phyloP scores from a whole-genome alignment of 2,888 invertebrate species.

The Petrolisthes cinctipes region DNA sequence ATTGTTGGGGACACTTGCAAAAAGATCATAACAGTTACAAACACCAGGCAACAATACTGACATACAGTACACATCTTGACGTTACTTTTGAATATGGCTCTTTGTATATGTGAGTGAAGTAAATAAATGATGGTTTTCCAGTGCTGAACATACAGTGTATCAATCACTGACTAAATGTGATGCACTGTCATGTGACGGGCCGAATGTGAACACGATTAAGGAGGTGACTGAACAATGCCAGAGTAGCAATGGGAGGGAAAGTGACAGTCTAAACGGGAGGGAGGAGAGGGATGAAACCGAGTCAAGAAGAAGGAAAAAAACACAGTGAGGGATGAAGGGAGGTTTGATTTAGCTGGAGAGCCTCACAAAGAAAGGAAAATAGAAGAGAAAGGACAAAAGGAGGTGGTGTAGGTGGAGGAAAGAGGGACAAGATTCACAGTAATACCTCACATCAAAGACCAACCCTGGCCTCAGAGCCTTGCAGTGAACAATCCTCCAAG shows the following conservation, averaged over 20 bases:
- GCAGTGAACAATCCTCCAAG: constrained; percentile 63
- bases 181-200: background rate
- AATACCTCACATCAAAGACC: constrained; percentile 58
- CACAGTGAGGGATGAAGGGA: background rate
- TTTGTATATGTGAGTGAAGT: too few relatives aligned
- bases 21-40: too few relatives aligned
- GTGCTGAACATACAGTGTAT: too few relatives aligned
- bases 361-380: background rate
- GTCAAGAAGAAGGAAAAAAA: too few relatives aligned
- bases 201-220: constrained; percentile 20
- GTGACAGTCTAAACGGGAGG: background rate
- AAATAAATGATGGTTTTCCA: too few relatives aligned
- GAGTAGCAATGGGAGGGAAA: background rate
- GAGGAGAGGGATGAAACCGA: background rate
- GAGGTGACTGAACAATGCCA: constrained; percentile 24
- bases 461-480: constrained; percentile 59
- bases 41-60: too few relatives aligned
- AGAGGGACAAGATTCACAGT: constrained; percentile 33
- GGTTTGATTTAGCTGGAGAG: background rate
- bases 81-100: too few relatives aligned
- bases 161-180: too few relatives aligned
- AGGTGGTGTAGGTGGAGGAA: constrained; percentile 4
- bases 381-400: constrained; percentile 5
- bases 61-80: too few relatives aligned
- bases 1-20: too few relatives aligned